Evolutionary conservation across 1,140 invertebrate genomes (phyloP).

Genomic region (Zophobas atratus): DNA sequence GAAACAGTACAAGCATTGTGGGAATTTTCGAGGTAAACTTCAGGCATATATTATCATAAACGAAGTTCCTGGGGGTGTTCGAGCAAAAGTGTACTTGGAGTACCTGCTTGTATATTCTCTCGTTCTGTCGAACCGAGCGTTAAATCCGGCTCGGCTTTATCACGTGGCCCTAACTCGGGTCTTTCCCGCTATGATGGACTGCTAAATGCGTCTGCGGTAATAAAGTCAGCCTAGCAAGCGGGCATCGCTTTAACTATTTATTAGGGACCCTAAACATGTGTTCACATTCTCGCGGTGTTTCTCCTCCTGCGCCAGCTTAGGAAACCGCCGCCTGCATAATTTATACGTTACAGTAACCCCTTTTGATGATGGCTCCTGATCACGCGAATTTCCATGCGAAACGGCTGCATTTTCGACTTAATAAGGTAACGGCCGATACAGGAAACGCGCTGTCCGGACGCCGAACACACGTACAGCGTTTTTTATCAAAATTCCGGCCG

Average conservation of each 20-base stretch:
- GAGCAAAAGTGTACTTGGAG: too few species aligned
- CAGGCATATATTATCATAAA: too few species aligned
- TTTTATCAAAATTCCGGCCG: not conserved
- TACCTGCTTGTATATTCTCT: too few species aligned
- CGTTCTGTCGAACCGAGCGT: too few species aligned
- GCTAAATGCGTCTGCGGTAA: not conserved
- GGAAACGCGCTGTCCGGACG: not conserved
- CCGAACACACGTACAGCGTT: not conserved
- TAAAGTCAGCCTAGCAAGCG: not conserved
- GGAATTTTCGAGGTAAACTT: too few species aligned
- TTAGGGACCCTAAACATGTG: not conserved
- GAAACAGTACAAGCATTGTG: too few species aligned
- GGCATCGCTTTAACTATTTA: not conserved
- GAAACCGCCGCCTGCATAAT: not conserved
- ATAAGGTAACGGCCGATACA: constrained; percentile 11
- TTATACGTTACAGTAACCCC: constrained; percentile 17
- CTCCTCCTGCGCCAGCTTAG: not conserved
- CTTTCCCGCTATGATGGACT: not conserved
- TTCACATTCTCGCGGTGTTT: not conserved
- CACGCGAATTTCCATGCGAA: constrained; percentile 18
- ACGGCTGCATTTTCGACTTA: not conserved
- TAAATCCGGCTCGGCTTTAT: too few species aligned
- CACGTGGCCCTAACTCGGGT: not conserved
- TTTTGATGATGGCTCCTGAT: not conserved
- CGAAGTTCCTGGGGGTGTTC: too few species aligned